Conservation (phyloP, 1,140 invertebrate species). For the Sesamia nonagrioides region DNA sequence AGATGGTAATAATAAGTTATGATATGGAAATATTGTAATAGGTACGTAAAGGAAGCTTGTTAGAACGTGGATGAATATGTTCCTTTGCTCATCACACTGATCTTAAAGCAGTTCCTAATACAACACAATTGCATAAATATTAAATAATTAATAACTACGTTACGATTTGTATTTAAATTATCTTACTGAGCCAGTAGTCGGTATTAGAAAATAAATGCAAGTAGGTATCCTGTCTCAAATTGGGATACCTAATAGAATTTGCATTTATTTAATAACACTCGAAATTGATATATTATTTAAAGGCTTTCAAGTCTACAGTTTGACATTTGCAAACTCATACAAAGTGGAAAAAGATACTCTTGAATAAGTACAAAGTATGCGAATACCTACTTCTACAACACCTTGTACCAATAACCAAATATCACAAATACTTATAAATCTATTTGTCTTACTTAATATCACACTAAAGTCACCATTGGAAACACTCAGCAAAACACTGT, state of each 20-base stretch:
- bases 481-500: background rate
- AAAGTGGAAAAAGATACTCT: too few species aligned
- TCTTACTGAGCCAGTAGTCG: slow-evolving; percentile 6
- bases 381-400: slow-evolving; percentile 9
- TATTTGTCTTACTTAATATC: background rate
- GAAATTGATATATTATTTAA: slow-evolving; percentile 1
- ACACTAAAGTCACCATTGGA: background rate
- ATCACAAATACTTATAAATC: slow-evolving; percentile 56
- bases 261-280: background rate
- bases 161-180: slow-evolving; percentile 13
- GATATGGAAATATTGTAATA: background rate
- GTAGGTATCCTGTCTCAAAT: too few species aligned
- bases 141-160: slow-evolving; percentile 13
- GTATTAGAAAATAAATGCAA: slow-evolving; percentile 7
- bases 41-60: background rate
- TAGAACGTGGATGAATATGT: background rate
- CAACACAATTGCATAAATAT: slow-evolving; percentile 5
- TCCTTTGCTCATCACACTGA: background rate
- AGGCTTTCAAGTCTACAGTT: background rate
- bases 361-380: background rate
- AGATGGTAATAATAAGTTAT: background rate
- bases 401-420: slow-evolving; percentile 16
- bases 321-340: background rate
- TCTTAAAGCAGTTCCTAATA: background rate
- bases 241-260: too few species aligned